Evolutionary conservation across 2,797 vertebrate species (phyloP).

Genomic region (Buphagus erythrorhynchus): DNA sequence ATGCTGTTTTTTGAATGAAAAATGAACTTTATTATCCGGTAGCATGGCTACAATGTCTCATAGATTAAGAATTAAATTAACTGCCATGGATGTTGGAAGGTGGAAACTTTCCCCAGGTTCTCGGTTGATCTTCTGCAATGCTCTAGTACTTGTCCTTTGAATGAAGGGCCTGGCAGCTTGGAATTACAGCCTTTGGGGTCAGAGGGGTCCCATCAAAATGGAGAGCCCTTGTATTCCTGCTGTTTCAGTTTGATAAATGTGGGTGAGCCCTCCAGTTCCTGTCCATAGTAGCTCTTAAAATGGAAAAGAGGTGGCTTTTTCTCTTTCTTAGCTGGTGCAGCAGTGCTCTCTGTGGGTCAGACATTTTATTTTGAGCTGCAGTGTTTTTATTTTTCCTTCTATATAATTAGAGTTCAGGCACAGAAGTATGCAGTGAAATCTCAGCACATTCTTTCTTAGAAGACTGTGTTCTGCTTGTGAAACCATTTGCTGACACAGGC

Average conservation of each 20-base stretch:
- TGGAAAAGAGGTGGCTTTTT: background rate
- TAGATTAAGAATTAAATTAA: background rate
- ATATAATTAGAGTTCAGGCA: background rate
- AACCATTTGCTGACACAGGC: slow-evolving; percentile 45
- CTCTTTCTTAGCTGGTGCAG: background rate
- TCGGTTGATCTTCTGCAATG: background rate
- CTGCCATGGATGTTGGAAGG: background rate
- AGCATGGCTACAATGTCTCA: background rate
- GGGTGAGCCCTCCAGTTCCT: background rate
- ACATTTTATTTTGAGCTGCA: background rate
- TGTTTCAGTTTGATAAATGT: background rate
- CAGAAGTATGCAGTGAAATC: slow-evolving; percentile 46
- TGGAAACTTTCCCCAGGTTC: background rate
- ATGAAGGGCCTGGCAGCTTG: background rate
- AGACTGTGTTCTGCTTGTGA: slow-evolving; percentile 9
- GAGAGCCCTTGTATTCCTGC: background rate
- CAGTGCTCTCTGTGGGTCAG: background rate
- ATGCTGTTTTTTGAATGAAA: background rate
- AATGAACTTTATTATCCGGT: background rate
- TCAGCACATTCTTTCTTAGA: slow-evolving; percentile 56
- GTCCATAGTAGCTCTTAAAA: background rate
- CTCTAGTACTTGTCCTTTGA: background rate
- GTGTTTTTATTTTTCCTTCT: background rate
- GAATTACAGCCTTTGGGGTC: background rate
- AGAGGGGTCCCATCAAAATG: background rate